Base-by-base conservation (phyloP, 2,113 vertebrate species). In the Chaetodon auriga region DNA sequence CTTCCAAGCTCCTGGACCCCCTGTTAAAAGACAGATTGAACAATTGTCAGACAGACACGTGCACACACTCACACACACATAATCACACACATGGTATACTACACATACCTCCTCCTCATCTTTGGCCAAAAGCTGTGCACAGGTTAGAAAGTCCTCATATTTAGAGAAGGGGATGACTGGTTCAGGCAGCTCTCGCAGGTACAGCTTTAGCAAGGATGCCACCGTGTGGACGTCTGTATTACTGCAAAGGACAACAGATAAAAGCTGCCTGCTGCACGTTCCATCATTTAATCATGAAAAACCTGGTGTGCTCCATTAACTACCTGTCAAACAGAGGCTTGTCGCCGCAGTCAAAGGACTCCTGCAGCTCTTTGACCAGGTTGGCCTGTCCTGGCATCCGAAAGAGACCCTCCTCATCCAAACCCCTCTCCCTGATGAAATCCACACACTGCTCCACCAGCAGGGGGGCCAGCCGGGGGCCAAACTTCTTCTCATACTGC, bases 181-280 rank as follows among this genome's bases (percentile, higher is more conserved):
- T 90, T 99, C 98, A 0, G 98, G 98, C 75, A 99, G 95, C 95
- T 99, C 98, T 80, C 98, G 94, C 30, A 99, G 96, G 86, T 99
- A 99, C 80, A 98, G 94, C 93, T 99, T 99, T 89, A 99, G 92
- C 87, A 99, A 95, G 51, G 98, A 99, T 7, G 98, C 97, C 93
- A 99, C 98, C 0, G 98, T 98, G 95, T 99, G 98, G 93, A 99
- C 96, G 10, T 99, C 98, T 0, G 98, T 99, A 58, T 97, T 97
- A 93, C 98, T 99, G 95, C 61, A 90, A 82, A 64, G 5, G 3
- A n/a, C 7, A 0, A 23, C 1, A 75, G 14, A 36, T 23, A 53
- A 45, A 18, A 55, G 0, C 0, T 1, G n/a, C 51, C 43, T 6
- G 18, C 45, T 60, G 68, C 16, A 35, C 48, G 45, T 19, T 68